Percentiles rank a stretch among this genome's conserved stretches.
These are phyloP conservation scores for Eristalis arbustorum DNA, from an alignment of 2,888 invertebrate species.

Conservation along the genomic window DNA sequence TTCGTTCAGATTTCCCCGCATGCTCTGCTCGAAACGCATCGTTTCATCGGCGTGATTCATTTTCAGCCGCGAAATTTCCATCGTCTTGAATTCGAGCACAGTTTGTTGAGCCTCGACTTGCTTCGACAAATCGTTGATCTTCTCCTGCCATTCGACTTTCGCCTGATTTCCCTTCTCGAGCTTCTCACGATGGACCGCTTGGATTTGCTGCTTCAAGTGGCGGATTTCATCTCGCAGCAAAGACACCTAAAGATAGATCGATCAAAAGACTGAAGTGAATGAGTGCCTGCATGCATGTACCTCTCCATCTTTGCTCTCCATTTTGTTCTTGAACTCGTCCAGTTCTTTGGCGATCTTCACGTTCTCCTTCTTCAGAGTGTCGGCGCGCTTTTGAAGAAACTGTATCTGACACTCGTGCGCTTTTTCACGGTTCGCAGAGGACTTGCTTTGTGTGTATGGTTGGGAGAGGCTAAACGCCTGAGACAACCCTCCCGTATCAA, in stretches of 20 bases:
- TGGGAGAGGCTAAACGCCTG: slow-evolving; percentile 13
- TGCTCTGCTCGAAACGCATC: slow-evolving; percentile 69
- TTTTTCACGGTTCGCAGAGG: slow-evolving; percentile 50
- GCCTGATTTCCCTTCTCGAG: slow-evolving; percentile 74
- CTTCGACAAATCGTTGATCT: slow-evolving; percentile 75
- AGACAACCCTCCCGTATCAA: neutral
- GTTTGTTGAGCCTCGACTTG: slow-evolving; percentile 75
- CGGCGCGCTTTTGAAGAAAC: slow-evolving; percentile 77
- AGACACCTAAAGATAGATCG: slow-evolving; percentile 69
- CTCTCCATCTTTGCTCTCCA: slow-evolving; percentile 76
- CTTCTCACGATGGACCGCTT: slow-evolving; percentile 76
- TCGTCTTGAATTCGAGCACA: slow-evolving; percentile 74
- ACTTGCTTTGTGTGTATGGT: neutral
- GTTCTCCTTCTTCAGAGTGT: slow-evolving; percentile 76
- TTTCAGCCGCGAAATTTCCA: slow-evolving; percentile 75
- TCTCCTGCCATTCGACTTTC: slow-evolving; percentile 74
- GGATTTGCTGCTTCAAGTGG: slow-evolving; percentile 76
- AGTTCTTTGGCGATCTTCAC: slow-evolving; percentile 74
- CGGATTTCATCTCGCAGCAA: slow-evolving; percentile 77
- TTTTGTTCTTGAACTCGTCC: slow-evolving; percentile 73
- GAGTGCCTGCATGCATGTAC: slow-evolving; percentile 51
- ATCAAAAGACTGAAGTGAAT: neutral
- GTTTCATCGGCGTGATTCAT: slow-evolving; percentile 74
- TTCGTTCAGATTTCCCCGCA: slow-evolving; percentile 53
- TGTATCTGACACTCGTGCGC: slow-evolving; percentile 74